These are phyloP conservation scores for Oscheius sp. DNA, from an alignment of 1,140 invertebrate species.

Conservation along the genomic window DNA sequence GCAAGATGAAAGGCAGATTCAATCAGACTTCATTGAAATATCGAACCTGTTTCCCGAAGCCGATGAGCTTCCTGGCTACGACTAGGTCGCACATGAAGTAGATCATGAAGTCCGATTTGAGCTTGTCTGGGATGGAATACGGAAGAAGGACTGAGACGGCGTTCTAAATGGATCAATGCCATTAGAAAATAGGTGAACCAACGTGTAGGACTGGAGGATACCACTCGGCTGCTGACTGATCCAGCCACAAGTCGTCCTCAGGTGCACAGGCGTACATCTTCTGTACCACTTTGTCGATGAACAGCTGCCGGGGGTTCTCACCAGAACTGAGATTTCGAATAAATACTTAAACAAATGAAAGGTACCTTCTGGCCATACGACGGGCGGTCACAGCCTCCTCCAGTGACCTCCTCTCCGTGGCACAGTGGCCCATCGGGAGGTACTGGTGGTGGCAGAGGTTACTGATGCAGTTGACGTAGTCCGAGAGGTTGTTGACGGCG, in stretches of 20 bases:
- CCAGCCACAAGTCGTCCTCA: background rate
- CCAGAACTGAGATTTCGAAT: no score
- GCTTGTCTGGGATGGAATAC: background rate
- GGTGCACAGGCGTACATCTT: background rate
- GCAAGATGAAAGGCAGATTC: background rate
- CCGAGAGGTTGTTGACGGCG: background rate
- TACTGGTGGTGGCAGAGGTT: background rate
- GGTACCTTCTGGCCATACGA: no score
- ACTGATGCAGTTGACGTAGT: background rate
- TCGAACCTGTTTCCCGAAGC: background rate
- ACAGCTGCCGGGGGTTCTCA: no score
- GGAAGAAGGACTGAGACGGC: background rate
- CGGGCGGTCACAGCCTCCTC: no score
- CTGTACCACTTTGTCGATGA: background rate
- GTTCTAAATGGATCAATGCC: background rate
- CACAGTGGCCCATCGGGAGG: background rate
- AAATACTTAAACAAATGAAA: no score
- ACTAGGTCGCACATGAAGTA: background rate
- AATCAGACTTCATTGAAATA: background rate
- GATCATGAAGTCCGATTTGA: background rate
- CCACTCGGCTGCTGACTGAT: background rate
- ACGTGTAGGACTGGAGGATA: conserved; percentile 4
- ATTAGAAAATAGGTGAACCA: background rate
- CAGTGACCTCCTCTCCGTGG: background rate
- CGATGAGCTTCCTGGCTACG: background rate